Conservation (phyloP, 2,113 vertebrate genomes). For the Rhynchomys soricoides region DNA sequence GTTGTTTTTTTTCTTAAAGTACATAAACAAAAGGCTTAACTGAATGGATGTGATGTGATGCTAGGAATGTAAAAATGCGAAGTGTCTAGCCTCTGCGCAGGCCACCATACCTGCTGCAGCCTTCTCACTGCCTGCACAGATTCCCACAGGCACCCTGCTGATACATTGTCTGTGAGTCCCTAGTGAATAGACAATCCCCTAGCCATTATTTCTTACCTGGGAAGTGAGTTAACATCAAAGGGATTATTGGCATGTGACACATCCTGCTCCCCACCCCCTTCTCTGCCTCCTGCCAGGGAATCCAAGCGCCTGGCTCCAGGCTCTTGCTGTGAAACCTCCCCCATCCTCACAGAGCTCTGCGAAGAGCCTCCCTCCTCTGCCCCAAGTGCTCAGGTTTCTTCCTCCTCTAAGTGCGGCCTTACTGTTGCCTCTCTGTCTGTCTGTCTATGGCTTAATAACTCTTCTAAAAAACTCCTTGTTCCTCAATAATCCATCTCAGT, state of each 20-base stretch:
- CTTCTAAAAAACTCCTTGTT: background rate
- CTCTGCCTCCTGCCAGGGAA: constrained; percentile 12
- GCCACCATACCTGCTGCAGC: background rate
- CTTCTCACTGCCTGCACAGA: background rate
- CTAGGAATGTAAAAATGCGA: background rate
- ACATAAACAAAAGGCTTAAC: background rate
- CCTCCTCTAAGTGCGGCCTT: background rate
- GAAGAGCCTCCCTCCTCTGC: background rate
- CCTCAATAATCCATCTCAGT: background rate
- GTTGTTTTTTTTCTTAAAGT: background rate
- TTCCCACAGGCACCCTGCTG: background rate
- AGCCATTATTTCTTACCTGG: background rate
- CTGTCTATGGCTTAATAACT: background rate
- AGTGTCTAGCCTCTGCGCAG: background rate
- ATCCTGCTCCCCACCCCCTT: background rate
- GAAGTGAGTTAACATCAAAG: constrained; percentile 29
- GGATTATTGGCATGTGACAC: constrained; percentile 11
- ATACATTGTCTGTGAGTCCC: background rate
- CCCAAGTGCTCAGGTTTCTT: background rate
- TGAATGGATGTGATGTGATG: no score
- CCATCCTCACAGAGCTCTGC: background rate
- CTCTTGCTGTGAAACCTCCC: constrained; percentile 3
- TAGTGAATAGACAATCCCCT: background rate
- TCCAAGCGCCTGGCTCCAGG: background rate
- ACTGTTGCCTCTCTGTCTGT: background rate